Base-by-base conservation (phyloP, 1,140 invertebrate genomes). In the Aphaenogaster ashmeadi region DNA sequence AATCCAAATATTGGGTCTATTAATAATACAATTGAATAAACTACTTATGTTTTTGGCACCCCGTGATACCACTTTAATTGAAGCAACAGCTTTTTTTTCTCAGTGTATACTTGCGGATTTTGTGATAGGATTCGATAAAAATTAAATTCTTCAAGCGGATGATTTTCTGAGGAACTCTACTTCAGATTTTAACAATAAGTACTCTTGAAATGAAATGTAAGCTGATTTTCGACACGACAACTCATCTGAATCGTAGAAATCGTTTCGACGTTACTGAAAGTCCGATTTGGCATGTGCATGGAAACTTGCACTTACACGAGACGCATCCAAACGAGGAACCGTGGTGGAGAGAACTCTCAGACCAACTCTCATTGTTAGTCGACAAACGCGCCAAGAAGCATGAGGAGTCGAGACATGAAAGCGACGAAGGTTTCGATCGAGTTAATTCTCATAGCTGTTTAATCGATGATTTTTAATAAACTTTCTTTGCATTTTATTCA, bases 351-450 rank as follows among this genome's bases (percentile, higher is more conserved):
- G 27, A 74, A 86, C 47, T 62, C 50, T 27, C 56, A 54, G 71
- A 86, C 44, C 41, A 72, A 74, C 27, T 21, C 87, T 91, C 83
- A 89, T 91, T 91, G 89, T 66, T 89, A 91, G 87, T 91, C 90
- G 60, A 33, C 15, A 15, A 79, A 83, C 67, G 21, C 56, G 33
- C 64, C 41, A 71, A 67, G 74, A 47, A 36, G 62, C 75, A 87
- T 47, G 38, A 58, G 50, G 56, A 62, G 71, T 8, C 21, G 62
- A 56, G 83, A 90, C 87, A 87, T 75, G 83, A 88, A 81, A n/a
- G 4, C 64, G 75, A 75, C 36, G 41, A 21, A 64, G 27, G 18
- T 64, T 52, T 58, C 50, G 60, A 38, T 33, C 67, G 33, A 71
- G 50, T 72, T 90, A 77, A 90, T 89, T 89, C 54, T 47, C 81